Base-by-base conservation (phyloP, 2,797 vertebrate species). In the Acipenser ruthenus region DNA sequence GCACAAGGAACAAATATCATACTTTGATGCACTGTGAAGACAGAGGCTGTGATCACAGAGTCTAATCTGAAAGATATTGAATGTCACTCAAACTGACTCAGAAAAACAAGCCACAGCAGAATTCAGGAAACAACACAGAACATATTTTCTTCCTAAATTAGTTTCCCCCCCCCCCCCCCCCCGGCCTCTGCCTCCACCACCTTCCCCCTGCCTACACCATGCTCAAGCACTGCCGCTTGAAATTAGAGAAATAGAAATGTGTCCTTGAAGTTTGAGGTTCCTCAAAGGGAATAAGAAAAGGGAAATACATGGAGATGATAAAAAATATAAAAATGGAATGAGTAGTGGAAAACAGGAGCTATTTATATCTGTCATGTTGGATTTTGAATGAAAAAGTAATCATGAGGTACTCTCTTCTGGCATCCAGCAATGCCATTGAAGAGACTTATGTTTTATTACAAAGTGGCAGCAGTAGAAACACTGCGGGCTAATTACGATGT, bases 401-500 rank as follows among this genome's bases (percentile, higher is more conserved):
- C 49, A 72, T 1, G 18, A 62, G 62, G 37, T 13, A 51, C 61
- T 53, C 65, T 60, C 65, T 72, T 48, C 71, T 65, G 62, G 66
- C 18, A 13, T 50, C 8, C 51, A 50, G 71, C 58, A 67, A 53
- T 55, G 61, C 68, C 62, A 47, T 69, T 70, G 64, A 58, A 68
- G 3, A 37, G 55, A 48, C 65, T 37, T 37, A 37, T 69, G 67
- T 61, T 71, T 67, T 71, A 68, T 72, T 66, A 13, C 55, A 55
- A 70, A 64, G 50, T 68, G 70, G 68, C 68, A 50, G 67, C 69
- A 67, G 51, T 52, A 12, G 61, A 66, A 69, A 71, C 37, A 56
- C 68, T 58, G 65, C 63, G 67, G 64, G 51, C 65, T 62, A 76
- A 76, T 71, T 70, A 72, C 52, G 65, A 70, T 50, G 55, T 13